These are phyloP conservation scores for Glaucomys volans DNA, from an alignment of 2,113 vertebrate genomes.

Conservation along the genomic window DNA sequence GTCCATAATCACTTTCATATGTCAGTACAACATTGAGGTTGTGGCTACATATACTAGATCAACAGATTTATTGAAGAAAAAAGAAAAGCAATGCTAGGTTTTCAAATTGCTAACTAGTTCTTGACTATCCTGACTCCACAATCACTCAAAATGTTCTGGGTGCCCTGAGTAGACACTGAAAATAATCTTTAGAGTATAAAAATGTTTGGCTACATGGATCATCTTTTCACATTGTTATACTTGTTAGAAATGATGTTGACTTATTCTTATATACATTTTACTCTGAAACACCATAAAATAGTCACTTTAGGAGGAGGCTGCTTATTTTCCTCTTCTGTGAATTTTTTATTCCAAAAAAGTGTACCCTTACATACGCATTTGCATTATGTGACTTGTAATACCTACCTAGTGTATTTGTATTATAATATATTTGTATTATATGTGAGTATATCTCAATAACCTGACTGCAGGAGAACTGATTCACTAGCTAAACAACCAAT, in stretches of 20 bases:
- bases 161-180: neutral
- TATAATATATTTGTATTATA: neutral
- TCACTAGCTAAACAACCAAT: neutral
- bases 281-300: neutral
- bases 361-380: neutral
- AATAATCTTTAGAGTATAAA: conserved; percentile 33
- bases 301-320: neutral
- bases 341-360: neutral
- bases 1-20: neutral
- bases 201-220: neutral
- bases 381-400: neutral
- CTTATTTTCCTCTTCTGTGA: neutral
- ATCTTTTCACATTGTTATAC: neutral
- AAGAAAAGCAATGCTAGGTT: neutral
- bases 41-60: neutral
- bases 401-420: neutral
- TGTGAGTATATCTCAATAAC: neutral
- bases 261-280: neutral
- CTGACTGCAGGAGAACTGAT: neutral
- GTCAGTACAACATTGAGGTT: neutral
- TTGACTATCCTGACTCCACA: neutral
- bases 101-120: conserved; percentile 1
- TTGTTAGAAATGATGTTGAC: conserved; percentile 7
- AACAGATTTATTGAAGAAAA: neutral
- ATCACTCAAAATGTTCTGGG: neutral